A percentile compares a stretch with the other conserved stretches of the same genome.
phyloP scores from a whole-genome alignment of 2,888 invertebrate species.

The Troides oblongomaculatus region DNA sequence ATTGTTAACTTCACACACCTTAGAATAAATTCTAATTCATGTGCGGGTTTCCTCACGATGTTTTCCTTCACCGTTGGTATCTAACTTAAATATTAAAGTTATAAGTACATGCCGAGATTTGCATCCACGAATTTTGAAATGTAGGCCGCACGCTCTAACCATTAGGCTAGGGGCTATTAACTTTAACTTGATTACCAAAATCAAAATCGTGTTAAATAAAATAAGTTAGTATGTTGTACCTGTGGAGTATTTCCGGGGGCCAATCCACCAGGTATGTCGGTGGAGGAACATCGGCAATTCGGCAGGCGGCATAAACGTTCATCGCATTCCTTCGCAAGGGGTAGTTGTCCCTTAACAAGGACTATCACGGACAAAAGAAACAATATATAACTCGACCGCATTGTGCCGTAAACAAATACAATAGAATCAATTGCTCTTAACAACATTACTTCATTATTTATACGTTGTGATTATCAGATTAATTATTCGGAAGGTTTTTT shows the following conservation, averaged over 20 bases:
- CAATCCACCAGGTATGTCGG: constrained; percentile 70
- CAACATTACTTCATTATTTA: constrained; percentile 3
- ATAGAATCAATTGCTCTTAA: neutral
- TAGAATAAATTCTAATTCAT: no score
- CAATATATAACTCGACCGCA: constrained; percentile 7
- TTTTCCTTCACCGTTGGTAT: no score
- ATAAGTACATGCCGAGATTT: no score
- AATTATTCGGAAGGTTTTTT: neutral
- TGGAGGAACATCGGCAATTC: constrained; percentile 74
- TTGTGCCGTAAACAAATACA: constrained; percentile 3
- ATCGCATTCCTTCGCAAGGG: constrained; percentile 56
- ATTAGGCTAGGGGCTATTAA: no score
- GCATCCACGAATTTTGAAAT: no score
- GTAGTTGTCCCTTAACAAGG: constrained; percentile 33
- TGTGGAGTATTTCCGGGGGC: constrained; percentile 70
- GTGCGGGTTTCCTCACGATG: no score
- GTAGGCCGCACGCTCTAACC: no score
- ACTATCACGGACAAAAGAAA: constrained; percentile 5
- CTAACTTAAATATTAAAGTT: no score
- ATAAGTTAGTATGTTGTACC: constrained; percentile 45
- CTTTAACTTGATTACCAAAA: no score
- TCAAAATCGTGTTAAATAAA: no score
- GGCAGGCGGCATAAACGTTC: constrained; percentile 70
- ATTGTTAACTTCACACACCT: no score
- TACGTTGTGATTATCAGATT: constrained; percentile 10